Evolutionary conservation across 2,113 vertebrate species (phyloP).

Genomic region (Nannobrachium achirus): DNA sequence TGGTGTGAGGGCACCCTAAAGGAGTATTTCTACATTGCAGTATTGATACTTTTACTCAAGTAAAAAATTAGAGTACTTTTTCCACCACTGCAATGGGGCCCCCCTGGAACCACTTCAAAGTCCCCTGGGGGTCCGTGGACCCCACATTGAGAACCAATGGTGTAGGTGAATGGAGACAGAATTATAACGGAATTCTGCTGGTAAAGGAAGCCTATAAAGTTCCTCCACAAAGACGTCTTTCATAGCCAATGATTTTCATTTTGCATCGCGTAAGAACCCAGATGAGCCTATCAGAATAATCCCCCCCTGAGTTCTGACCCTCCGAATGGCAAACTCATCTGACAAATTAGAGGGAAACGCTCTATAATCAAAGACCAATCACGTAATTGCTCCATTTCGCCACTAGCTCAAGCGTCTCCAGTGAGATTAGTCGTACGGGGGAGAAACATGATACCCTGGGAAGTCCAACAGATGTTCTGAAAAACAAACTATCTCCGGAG

Average conservation of each 20-base stretch:
- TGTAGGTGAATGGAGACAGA: constrained; percentile 6
- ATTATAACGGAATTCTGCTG: constrained; percentile 13
- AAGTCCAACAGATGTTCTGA: constrained; percentile 79
- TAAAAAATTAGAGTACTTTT: too few relatives aligned
- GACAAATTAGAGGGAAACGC: constrained; percentile 69
- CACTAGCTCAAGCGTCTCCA: constrained; percentile 75
- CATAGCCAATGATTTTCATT: not conserved
- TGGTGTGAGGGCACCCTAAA: too few relatives aligned
- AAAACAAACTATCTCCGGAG: constrained; percentile 64
- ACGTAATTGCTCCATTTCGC: constrained; percentile 79
- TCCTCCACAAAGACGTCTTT: not conserved
- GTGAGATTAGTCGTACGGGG: constrained; percentile 68
- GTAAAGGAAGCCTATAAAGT: constrained; percentile 5
- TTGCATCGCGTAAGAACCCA: constrained; percentile 22
- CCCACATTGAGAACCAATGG: too few relatives aligned
- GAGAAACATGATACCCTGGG: constrained; percentile 77
- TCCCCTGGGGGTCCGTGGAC: too few relatives aligned
- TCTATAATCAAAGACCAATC: constrained; percentile 81
- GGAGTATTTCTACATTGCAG: too few relatives aligned
- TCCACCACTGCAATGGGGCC: too few relatives aligned
- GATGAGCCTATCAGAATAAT: constrained; percentile 50
- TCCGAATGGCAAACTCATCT: constrained; percentile 67
- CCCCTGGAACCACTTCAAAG: too few relatives aligned
- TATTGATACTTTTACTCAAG: too few relatives aligned
- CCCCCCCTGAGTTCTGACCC: constrained; percentile 63